Percentiles rank a stretch among this genome's conserved stretches.
These are phyloP conservation scores for Paramormyrops kingsleyae DNA, from an alignment of 2,113 vertebrate species.

Conservation along the genomic window DNA sequence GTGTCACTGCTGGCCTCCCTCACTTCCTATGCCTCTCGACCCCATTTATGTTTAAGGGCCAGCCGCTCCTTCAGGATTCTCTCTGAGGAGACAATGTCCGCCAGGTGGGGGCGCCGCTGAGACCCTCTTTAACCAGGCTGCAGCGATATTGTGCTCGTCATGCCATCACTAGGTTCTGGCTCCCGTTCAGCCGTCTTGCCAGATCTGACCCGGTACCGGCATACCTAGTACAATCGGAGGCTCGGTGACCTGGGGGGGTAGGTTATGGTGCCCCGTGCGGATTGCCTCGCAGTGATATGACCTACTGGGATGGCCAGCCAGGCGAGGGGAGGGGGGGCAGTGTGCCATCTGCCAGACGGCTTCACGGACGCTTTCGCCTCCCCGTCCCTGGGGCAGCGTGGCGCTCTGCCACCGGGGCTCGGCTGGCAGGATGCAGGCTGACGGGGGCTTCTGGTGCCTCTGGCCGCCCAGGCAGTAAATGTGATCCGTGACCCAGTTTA, in stretches of 20 bases:
- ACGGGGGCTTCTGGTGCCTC: neutral
- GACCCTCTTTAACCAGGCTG: neutral
- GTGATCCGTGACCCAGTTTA: conserved; percentile 23
- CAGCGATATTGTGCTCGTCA: neutral
- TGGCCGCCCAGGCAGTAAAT: conserved; percentile 11
- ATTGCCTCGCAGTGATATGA: neutral
- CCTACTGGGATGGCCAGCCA: neutral
- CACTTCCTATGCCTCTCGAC: neutral
- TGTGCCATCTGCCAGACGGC: neutral
- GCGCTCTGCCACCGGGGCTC: neutral
- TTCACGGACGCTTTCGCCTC: conserved; percentile 7
- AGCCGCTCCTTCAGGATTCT: neutral
- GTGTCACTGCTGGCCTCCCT: neutral
- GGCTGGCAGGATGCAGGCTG: conserved; percentile 9
- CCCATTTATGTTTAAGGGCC: neutral
- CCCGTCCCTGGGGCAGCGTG: neutral
- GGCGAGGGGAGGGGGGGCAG: neutral
- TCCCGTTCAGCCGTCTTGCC: neutral
- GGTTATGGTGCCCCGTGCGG: neutral
- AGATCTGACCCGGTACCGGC: no score
- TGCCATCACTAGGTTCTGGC: neutral
- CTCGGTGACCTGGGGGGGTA: no score
- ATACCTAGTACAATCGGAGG: neutral
- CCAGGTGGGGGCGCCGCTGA: neutral
- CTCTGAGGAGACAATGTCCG: neutral